phyloP scores from a whole-genome alignment of 2,113 vertebrate genomes.

The Psittacula cyanocephala region DNA sequence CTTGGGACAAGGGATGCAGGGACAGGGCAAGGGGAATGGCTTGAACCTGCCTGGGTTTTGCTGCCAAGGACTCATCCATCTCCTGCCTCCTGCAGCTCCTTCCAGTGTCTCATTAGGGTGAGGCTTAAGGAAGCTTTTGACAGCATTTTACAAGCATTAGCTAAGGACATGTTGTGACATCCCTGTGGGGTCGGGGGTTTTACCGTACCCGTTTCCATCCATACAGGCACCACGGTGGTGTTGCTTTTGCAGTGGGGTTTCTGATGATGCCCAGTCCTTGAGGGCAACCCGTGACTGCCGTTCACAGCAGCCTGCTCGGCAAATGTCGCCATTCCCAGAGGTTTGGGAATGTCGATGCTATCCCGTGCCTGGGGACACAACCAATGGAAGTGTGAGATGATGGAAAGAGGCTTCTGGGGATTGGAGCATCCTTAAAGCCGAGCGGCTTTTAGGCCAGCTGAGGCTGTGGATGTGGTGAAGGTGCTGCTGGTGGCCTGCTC shows the following conservation, averaged over 20 bases:
- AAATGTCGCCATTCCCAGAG: background rate
- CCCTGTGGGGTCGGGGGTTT: background rate
- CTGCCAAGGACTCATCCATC: background rate
- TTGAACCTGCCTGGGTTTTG: background rate
- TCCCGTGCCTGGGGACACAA: rapidly evolving
- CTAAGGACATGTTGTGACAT: background rate
- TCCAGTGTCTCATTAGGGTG: background rate
- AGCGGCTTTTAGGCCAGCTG: background rate
- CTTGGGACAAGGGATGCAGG: background rate
- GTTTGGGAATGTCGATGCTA: rapidly evolving
- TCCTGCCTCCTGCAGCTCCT: background rate
- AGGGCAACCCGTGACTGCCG: background rate
- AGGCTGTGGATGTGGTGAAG: rapidly evolving
- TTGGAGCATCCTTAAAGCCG: rapidly evolving
- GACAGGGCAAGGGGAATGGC: background rate
- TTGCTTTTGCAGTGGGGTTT: background rate
- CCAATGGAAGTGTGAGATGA: rapidly evolving
- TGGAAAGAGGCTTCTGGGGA: background rate
- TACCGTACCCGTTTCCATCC: rapidly evolving
- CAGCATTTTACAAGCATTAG: background rate
- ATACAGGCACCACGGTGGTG: rapidly evolving
- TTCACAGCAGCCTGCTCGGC: background rate
- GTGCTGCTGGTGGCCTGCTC: background rate
- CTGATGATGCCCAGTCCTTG: rapidly evolving
- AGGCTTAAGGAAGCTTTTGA: background rate